Evolutionary conservation across 1,140 invertebrate species (phyloP).

Genomic region (Cydia amplana): DNA sequence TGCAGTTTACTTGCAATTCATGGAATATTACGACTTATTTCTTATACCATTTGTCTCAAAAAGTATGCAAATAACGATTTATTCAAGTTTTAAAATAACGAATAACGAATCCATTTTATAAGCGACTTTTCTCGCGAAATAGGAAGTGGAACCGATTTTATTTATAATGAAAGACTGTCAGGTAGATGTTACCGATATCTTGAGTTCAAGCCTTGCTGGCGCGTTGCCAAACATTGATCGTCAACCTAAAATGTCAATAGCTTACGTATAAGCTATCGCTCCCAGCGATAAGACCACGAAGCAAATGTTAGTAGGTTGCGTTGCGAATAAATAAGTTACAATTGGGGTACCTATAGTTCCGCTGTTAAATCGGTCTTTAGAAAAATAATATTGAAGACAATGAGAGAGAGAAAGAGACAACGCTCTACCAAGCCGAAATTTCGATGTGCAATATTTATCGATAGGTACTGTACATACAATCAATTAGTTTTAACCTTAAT

Average conservation of each 20-base stretch:
- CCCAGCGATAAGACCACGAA: slow-evolving; percentile 25
- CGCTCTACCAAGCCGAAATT: no score
- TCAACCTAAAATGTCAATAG: slow-evolving; percentile 55
- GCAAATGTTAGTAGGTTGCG: slow-evolving; percentile 26
- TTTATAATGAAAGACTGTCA: slow-evolving; percentile 25
- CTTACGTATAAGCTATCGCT: slow-evolving; percentile 39
- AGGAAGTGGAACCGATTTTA: background rate
- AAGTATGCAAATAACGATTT: background rate
- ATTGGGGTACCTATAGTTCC: background rate
- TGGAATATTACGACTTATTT: background rate
- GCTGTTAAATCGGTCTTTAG: no score
- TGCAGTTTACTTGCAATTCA: background rate
- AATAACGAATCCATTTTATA: background rate
- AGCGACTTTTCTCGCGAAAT: background rate
- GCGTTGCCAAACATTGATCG: slow-evolving; percentile 51
- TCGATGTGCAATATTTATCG: no score
- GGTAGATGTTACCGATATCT: slow-evolving; percentile 18
- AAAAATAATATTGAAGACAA: no score
- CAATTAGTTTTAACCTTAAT: no score
- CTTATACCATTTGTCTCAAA: background rate
- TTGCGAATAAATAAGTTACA: slow-evolving; percentile 8
- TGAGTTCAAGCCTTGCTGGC: slow-evolving; percentile 40
- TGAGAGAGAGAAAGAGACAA: no score
- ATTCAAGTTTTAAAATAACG: background rate
- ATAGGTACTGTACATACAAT: no score